Conservation (phyloP, 2,888 invertebrate species). For the Drosophila pseudotakahashii region DNA sequence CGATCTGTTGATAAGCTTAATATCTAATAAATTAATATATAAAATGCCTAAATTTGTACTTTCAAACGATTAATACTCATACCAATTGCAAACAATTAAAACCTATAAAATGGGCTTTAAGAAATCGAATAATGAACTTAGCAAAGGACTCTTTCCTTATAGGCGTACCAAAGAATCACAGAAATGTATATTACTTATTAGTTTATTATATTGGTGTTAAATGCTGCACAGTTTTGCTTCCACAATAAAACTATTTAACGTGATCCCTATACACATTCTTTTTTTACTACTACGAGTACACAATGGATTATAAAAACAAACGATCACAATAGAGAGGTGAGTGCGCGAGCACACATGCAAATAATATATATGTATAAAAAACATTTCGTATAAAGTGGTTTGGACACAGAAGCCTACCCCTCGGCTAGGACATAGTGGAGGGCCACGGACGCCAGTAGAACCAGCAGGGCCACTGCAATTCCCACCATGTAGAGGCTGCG, state of each 20-base stretch:
- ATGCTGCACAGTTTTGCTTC: conserved; percentile 73
- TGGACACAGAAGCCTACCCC: conserved; percentile 42
- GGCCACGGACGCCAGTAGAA: conserved; percentile 86
- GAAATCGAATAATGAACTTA: background rate
- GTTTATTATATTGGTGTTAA: conserved; percentile 73
- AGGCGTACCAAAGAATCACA: conserved; percentile 29
- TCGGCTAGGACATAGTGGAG: conserved; percentile 85
- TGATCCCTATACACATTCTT: conserved; percentile 67
- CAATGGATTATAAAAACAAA: conserved; percentile 69
- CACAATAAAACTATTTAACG: conserved; percentile 75
- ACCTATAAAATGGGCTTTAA: background rate
- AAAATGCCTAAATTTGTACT: background rate
- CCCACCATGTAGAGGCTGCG: conserved; percentile 86
- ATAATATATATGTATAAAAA: conserved; percentile 51
- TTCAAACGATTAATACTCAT: conserved; percentile 18
- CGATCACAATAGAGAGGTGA: conserved; percentile 71
- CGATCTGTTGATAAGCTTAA: background rate
- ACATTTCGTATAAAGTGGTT: conserved; percentile 22
- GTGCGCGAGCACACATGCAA: conserved; percentile 51
- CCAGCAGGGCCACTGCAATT: conserved; percentile 87
- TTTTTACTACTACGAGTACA: conserved; percentile 67
- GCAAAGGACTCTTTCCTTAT: background rate
- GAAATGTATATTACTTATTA: conserved; percentile 44
- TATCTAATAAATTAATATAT: background rate
- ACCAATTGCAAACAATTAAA: background rate